Evolutionary conservation across 1,140 invertebrate species (phyloP), one percentile per base, ranked within the genome.

Genomic region (Rhyzopertha dominica): DNA sequence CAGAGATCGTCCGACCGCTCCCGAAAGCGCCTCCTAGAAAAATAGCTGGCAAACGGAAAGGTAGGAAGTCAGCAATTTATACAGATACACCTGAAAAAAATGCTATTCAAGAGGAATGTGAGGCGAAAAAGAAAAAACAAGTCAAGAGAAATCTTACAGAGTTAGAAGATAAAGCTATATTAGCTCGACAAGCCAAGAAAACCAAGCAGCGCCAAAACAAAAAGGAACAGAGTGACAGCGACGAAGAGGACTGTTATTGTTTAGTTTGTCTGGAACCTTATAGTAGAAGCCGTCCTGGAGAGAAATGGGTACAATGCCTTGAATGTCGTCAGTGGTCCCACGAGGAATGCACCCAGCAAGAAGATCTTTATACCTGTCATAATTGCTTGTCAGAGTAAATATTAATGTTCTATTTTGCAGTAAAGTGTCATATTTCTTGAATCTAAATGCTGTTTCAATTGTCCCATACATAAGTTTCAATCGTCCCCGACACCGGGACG

Each of bases 41-140:
- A 41, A 43, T 39, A 52, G 37, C 1, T 20, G 49, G 13, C 24
- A 56, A 37, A 46, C 23, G 30, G 34, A 53, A 53, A 55, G 57
- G 13, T 3, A 58, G 46, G 14, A 61, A 61, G 20, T 59, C 59
- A 31, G 49, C 54, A 9, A 61, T 59, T 12, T 56, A 55, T 29
- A 61, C 56, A 16, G 56, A 57, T 31, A 58, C 47, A 26, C 50
- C 56, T 12, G 53, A 56, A 25, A 56, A 55, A 45, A 36, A 53
- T 39, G 32, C 26, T 29, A 49, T 58, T 17, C 40, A 35, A 34
- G 32, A 18, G 26, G 54, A 35, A 16, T 24, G 19, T 26, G 30
- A 48, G 13, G 31, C 30, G 16, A n/a, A 28, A 47, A 18, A 22
- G 20, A n/a, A 13, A 30, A 45, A 32, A 26, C 31, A 43, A 26